phyloP scores from a whole-genome alignment of 2,113 vertebrate species.

The Phalacrocorax carbo region DNA sequence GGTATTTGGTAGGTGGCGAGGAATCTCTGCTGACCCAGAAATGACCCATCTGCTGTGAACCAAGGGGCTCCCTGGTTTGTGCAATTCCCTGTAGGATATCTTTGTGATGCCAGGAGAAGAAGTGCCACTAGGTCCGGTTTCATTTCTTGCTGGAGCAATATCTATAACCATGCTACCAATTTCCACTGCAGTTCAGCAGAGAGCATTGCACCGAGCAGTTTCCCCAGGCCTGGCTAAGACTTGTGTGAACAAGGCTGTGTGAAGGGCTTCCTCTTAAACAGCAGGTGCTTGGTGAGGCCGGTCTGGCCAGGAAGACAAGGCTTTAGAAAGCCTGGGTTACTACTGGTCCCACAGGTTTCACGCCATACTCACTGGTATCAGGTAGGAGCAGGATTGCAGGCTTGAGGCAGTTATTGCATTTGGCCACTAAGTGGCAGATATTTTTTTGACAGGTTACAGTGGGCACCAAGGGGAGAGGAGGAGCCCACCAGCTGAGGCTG shows the following conservation, averaged over 20 bases:
- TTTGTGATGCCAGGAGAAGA: background rate
- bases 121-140: background rate
- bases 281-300: background rate
- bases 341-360: background rate
- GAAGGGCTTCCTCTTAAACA: background rate
- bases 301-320: background rate
- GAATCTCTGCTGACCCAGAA: background rate
- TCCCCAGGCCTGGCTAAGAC: background rate
- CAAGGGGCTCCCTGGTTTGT: background rate
- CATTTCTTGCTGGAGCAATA: background rate
- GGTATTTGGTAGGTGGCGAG: background rate
- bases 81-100: rapidly evolving
- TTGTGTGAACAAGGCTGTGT: background rate
- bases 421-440: background rate
- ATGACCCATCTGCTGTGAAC: background rate
- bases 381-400: background rate
- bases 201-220: background rate
- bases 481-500: background rate
- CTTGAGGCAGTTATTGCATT: background rate
- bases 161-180: rapidly evolving
- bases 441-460: background rate
- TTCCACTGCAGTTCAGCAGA: background rate
- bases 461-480: background rate
- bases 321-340: background rate
- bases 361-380: rapidly evolving